These are phyloP conservation scores for Guaruba guarouba DNA, from an alignment of 2,113 vertebrate genomes.

Conservation along the genomic window DNA sequence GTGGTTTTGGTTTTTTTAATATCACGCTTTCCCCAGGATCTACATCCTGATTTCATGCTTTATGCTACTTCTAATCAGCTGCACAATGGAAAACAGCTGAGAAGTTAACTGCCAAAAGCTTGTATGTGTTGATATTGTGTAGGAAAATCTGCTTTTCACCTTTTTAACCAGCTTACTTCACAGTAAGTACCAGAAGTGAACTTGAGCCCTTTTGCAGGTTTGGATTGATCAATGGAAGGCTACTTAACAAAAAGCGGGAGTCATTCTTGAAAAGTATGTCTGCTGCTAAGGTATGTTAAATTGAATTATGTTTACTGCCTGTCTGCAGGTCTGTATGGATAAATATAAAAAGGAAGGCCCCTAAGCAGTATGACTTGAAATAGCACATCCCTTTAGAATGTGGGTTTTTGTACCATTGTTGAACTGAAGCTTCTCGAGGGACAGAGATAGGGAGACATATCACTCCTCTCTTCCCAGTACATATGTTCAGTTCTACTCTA, in stretches of 20 bases:
- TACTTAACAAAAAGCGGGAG: background rate
- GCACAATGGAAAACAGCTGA: background rate
- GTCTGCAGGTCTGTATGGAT: background rate
- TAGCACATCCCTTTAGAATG: background rate
- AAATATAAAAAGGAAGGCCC: background rate
- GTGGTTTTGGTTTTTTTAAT: background rate
- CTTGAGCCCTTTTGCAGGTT: background rate
- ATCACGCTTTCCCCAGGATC: background rate
- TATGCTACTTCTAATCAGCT: background rate
- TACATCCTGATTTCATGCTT: background rate
- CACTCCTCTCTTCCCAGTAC: background rate
- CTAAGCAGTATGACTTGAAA: background rate
- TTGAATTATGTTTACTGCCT: background rate
- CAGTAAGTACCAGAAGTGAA: background rate
- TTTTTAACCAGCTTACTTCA: background rate
- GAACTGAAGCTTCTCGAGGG: background rate
- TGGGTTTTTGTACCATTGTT: background rate
- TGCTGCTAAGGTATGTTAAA: background rate
- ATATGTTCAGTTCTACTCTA: background rate
- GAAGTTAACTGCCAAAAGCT: background rate
- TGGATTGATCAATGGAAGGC: background rate
- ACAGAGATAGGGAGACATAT: background rate
- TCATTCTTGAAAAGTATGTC: background rate
- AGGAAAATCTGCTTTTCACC: background rate
- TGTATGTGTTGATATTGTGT: background rate